phyloP scores from a whole-genome alignment of 2,888 invertebrate genomes.

The Meliscaeva auricollis region DNA sequence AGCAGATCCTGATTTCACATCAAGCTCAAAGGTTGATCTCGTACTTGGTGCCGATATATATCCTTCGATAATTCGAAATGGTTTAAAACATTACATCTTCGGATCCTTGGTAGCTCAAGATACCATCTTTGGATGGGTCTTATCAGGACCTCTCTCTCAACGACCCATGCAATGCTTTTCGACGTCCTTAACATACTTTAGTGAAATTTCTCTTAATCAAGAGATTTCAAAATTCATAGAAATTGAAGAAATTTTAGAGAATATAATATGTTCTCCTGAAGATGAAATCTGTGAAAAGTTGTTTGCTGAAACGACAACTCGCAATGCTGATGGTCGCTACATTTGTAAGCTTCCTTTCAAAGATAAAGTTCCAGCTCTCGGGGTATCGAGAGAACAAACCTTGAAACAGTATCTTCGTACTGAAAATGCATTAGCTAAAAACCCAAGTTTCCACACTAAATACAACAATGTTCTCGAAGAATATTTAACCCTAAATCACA shows the following conservation, averaged over 20 bases:
- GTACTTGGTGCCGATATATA: slow-evolving; percentile 19
- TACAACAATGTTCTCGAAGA: slow-evolving; percentile 35
- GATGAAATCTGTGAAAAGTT: slow-evolving; percentile 22
- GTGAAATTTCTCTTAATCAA: slow-evolving; percentile 17
- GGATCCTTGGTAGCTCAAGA: slow-evolving; percentile 21
- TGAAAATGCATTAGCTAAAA: background rate
- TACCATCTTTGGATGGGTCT: slow-evolving; percentile 16
- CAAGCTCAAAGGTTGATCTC: slow-evolving; percentile 17
- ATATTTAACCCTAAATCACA: slow-evolving; percentile 22
- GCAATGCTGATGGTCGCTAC: slow-evolving; percentile 20
- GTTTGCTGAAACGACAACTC: background rate
- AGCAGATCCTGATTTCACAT: slow-evolving; percentile 12
- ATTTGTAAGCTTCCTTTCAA: slow-evolving; percentile 28
- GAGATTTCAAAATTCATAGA: slow-evolving; percentile 32
- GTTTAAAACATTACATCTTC: background rate
- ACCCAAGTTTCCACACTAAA: background rate
- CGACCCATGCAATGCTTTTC: background rate
- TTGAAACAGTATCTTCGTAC: slow-evolving; percentile 7
- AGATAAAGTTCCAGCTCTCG: slow-evolving; percentile 4
- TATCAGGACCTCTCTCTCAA: slow-evolving; percentile 17
- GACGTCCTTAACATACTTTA: background rate
- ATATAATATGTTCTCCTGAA: slow-evolving; percentile 1
- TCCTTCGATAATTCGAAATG: background rate
- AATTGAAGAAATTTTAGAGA: slow-evolving; percentile 21
- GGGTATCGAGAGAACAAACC: background rate